A percentile compares a stretch with the other conserved stretches of the same genome.
These are phyloP conservation scores for Cyanoliseus patagonus DNA, from an alignment of 2,113 vertebrate genomes.

Conservation along the genomic window DNA sequence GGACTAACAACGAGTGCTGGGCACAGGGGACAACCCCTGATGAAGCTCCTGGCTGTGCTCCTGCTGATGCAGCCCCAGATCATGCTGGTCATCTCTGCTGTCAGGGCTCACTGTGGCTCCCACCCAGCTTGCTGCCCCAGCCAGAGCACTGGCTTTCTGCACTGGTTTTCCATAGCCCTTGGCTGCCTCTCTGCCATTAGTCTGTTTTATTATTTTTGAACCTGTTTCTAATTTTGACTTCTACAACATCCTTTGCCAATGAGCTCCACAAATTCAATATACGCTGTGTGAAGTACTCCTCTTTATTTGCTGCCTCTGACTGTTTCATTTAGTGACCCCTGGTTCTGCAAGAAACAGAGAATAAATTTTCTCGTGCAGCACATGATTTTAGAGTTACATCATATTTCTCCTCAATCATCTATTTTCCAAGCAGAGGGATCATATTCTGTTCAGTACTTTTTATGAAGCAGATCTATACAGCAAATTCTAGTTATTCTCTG, in stretches of 20 bases:
- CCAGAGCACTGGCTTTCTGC: neutral
- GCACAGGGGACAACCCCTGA: neutral
- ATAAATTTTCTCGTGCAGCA: neutral
- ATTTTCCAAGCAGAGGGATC: neutral
- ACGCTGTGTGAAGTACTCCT: neutral
- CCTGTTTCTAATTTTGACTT: neutral
- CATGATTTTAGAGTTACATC: neutral
- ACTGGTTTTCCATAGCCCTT: neutral
- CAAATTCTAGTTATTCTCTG: conserved; percentile 14
- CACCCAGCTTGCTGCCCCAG: neutral
- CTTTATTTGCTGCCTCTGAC: neutral
- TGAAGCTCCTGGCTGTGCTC: fast-evolving
- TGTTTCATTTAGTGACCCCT: neutral
- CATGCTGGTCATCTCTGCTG: neutral
- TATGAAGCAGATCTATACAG: neutral
- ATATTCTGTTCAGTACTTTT: neutral
- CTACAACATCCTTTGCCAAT: neutral
- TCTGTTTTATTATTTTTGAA: neutral
- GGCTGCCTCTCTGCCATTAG: neutral
- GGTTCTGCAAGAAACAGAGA: neutral
- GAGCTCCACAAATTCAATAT: neutral
- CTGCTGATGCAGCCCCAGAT: neutral
- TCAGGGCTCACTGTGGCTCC: neutral
- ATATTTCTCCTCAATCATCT: conserved; percentile 1
- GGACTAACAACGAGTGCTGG: neutral